Evolutionary conservation across 2,888 invertebrate species (phyloP), one percentile per base, ranked within the genome.

Genomic region (Drosophila setosimentum): DNA sequence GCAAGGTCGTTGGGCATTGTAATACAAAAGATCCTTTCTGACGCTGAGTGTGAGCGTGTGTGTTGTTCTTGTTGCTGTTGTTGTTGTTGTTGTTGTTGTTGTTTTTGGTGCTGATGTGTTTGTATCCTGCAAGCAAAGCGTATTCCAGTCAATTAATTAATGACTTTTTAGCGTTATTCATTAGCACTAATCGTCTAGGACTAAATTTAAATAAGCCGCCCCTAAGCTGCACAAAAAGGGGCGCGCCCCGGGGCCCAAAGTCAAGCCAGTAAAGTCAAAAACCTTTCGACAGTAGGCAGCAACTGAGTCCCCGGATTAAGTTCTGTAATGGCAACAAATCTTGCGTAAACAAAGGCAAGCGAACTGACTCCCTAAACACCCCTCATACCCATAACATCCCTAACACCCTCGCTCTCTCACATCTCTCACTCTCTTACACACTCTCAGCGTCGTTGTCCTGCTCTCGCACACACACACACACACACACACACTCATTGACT

Each of bases 271-370:
- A 33, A 73, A 87, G 87, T 83, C 87, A 87, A 83, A 90, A 86
- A 88, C 83, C 90, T 89, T 83, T 82, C 40, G 35, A 75, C 57
- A 37, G 71, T 73, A 72, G 86, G 81, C 87, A 73, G 78, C 63
- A 49, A 76, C 76, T 71, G 82, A 89, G 83, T 77, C 67, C 82
- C 82, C 72, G 78, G 90, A 88, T 87, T 87, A 87, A 73, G 77
- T 66, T 30, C 75, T 71, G 54, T 88, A 87, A 87, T 90, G 90
- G 89, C 90, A 90, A 88, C 89, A 87, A 87, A 87, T 87, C 88
- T 87, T 88, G 89, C 87, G 89, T 90, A 90, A 90, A 87, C 90
- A 90, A 87, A 83, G 87, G 75, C 74, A 78, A 60, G 65, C 73
- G 53, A 73, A 73, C 73, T 71, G 74, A 73, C 80, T 67, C 67